Evolutionary conservation across 2,797 vertebrate genomes (phyloP).

Genomic region (Hoplostethus atlanticus): DNA sequence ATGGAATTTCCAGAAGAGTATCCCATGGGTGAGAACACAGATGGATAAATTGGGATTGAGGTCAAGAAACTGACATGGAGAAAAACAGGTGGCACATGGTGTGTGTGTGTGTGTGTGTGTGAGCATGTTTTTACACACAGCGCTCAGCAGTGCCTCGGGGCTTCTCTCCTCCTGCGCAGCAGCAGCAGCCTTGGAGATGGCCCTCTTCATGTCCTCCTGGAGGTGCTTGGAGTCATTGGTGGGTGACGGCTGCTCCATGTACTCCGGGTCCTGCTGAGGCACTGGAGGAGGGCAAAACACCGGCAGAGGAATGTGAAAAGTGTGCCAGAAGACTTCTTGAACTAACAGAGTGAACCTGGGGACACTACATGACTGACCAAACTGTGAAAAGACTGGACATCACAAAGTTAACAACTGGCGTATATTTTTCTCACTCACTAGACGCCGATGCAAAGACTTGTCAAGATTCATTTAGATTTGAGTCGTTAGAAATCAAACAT

Average conservation of each 20-base stretch:
- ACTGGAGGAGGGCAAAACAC: slow-evolving; percentile 69
- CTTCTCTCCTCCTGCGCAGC: slow-evolving; percentile 90
- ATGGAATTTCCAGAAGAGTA: background rate
- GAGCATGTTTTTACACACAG: slow-evolving; percentile 84
- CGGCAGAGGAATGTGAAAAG: background rate
- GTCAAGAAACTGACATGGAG: background rate
- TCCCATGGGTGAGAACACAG: background rate
- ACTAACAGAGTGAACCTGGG: background rate
- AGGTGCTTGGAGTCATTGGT: slow-evolving; percentile 91
- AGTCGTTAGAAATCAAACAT: too few species aligned
- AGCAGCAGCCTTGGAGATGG: slow-evolving; percentile 91
- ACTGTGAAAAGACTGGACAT: too few species aligned
- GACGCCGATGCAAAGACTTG: too few species aligned
- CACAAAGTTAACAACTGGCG: too few species aligned
- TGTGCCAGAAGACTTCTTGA: background rate
- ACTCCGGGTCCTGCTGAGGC: slow-evolving; percentile 91
- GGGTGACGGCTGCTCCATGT: slow-evolving; percentile 96
- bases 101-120: slow-evolving; percentile 10
- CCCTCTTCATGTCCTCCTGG: slow-evolving; percentile 93
- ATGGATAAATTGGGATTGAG: background rate
- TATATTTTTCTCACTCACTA: too few species aligned
- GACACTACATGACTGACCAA: too few species aligned
- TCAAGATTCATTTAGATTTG: too few species aligned
- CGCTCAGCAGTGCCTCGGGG: slow-evolving; percentile 91
- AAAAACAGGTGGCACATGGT: background rate